Evolutionary conservation across 2,888 invertebrate species (phyloP).

Genomic region (Disparrhopalites patrizii): DNA sequence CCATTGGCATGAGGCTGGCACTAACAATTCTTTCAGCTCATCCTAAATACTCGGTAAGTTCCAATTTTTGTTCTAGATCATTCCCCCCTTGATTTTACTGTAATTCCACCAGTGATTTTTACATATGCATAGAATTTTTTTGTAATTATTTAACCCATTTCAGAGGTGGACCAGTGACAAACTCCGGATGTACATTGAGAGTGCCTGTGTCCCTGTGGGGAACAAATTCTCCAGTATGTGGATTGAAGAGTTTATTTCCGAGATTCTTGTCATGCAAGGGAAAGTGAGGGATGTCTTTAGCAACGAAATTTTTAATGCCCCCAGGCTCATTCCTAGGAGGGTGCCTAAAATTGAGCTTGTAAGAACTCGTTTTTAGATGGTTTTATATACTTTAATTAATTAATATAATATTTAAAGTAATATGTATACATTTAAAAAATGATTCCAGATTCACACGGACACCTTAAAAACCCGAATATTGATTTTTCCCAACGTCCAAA

Average conservation of each 20-base stretch:
- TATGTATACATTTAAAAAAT: background rate
- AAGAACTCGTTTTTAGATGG: background rate
- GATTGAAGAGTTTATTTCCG: constrained; percentile 58
- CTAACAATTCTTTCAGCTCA: constrained; percentile 57
- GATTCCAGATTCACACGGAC: background rate
- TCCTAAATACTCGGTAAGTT: constrained; percentile 52
- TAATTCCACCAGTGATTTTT: no score
- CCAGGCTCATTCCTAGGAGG: constrained; percentile 59
- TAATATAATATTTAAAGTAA: background rate
- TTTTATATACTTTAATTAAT: background rate
- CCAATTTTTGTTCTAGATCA: background rate
- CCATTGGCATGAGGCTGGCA: constrained; percentile 59
- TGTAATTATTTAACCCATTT: background rate
- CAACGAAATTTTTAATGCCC: constrained; percentile 58
- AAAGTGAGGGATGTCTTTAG: constrained; percentile 58
- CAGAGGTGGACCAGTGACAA: constrained; percentile 55
- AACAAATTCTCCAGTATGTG: constrained; percentile 56
- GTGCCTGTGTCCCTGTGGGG: constrained; percentile 58
- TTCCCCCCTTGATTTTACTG: no score
- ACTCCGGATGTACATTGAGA: constrained; percentile 58
- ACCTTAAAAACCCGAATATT: constrained; percentile 35
- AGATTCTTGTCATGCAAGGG: constrained; percentile 60
- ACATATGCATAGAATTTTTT: no score
- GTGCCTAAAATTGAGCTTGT: background rate
- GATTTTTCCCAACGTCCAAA: constrained; percentile 29